phyloP scores from a whole-genome alignment of 2,113 vertebrate genomes.

The Pristiophorus japonicus region DNA sequence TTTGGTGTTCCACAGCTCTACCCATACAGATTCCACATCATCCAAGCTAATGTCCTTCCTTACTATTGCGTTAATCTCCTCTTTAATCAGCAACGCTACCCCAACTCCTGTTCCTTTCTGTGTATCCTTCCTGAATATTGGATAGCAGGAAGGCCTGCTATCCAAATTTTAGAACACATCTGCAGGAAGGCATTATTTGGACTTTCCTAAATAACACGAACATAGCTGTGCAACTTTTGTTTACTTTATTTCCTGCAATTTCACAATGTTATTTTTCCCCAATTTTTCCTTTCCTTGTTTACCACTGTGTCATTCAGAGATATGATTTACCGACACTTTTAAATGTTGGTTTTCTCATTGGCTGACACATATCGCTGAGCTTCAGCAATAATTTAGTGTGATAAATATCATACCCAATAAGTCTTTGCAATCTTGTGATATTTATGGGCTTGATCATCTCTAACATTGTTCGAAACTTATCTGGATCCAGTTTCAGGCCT shows the following conservation, averaged over 20 bases:
- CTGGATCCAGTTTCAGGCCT: no score
- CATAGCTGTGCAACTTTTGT: not conserved
- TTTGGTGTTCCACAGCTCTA: no score
- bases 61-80: no score
- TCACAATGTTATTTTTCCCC: not conserved
- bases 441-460: not conserved
- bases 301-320: not conserved
- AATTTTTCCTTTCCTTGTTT: not conserved
- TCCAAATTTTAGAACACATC: not conserved
- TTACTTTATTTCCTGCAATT: not conserved
- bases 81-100: no score
- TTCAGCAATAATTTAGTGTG: not conserved
- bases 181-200: not conserved
- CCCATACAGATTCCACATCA: no score
- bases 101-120: no score
- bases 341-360: not conserved
- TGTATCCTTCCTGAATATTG: no score
- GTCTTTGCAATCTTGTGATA: not conserved
- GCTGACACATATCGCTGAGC: not conserved
- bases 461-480: no score
- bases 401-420: not conserved
- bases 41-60: no score
- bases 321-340: not conserved
- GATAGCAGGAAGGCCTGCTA: not conserved
- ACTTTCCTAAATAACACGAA: not conserved